Percentiles rank a stretch among this genome's conserved stretches.
Conservation (phyloP, 1,140 invertebrate species). For the Sitophilus oryzae region DNA sequence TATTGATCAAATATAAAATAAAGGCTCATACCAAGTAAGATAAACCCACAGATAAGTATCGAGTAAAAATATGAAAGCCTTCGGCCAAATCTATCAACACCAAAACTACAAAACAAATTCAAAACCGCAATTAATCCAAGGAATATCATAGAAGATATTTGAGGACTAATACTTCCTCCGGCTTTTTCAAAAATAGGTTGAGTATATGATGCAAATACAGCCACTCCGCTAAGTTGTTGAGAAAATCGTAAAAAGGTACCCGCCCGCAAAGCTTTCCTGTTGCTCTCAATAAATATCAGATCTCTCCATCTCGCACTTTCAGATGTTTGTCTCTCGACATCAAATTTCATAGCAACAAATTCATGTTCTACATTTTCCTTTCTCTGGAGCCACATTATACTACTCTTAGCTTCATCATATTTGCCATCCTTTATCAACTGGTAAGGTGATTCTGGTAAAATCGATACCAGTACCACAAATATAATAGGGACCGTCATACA, state of each 20-base stretch:
- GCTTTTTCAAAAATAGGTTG: slow-evolving; percentile 50
- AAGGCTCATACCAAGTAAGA: slow-evolving; percentile 47
- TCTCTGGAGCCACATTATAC: slow-evolving; percentile 9
- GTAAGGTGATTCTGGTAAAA: slow-evolving; percentile 38
- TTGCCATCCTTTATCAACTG: slow-evolving; percentile 31
- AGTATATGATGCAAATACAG: slow-evolving; percentile 57
- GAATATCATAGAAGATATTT: slow-evolving; percentile 53
- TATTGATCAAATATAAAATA: slow-evolving; percentile 31
- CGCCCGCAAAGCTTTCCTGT: slow-evolving; percentile 44
- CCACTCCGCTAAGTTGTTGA: slow-evolving; percentile 60
- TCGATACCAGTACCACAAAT: slow-evolving; percentile 38
- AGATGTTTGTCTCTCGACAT: slow-evolving; percentile 29
- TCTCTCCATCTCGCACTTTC: slow-evolving; percentile 29
- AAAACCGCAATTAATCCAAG: slow-evolving; percentile 56
- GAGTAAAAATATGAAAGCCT: slow-evolving; percentile 28
- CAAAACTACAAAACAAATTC: slow-evolving; percentile 47
- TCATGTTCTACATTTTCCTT: slow-evolving; percentile 38
- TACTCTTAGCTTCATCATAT: slow-evolving; percentile 22
- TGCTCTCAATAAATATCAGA: slow-evolving; percentile 42
- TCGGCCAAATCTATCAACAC: slow-evolving; percentile 52
- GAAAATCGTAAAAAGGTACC: slow-evolving; percentile 46
- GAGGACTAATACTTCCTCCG: slow-evolving; percentile 56
- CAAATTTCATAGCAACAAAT: slow-evolving; percentile 19
- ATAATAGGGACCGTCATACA: slow-evolving; percentile 33
- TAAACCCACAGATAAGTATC: slow-evolving; percentile 17